Percentiles rank a stretch among this genome's conserved stretches.
Evolutionary conservation across 2,113 vertebrate species (phyloP).

Genomic region (Laterallus jamaicensis): DNA sequence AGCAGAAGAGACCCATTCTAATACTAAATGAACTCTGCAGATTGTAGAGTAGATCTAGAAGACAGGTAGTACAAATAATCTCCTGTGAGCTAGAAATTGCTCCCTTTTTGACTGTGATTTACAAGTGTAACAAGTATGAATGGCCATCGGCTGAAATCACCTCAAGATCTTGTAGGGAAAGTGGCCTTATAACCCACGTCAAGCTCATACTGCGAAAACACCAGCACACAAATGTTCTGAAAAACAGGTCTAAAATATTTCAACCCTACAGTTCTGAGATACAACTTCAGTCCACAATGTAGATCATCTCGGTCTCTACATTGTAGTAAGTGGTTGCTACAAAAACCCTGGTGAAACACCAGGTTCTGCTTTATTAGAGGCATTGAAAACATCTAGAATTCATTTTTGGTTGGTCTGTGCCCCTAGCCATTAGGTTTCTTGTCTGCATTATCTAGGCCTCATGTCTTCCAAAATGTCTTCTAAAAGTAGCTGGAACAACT

Average conservation of each 20-base stretch:
- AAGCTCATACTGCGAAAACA: background rate
- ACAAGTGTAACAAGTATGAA: background rate
- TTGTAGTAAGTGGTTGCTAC: background rate
- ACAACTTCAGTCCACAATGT: background rate
- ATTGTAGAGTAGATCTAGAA: background rate
- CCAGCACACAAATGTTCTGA: background rate
- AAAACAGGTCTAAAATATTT: background rate
- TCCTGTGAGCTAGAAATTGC: background rate
- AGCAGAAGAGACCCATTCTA: background rate
- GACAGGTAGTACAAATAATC: background rate
- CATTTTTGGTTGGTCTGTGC: background rate
- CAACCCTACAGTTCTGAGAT: background rate
- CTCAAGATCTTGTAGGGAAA: background rate
- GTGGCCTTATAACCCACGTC: background rate
- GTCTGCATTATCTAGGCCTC: background rate
- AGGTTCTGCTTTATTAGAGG: constrained; percentile 3
- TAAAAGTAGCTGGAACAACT: constrained; percentile 18
- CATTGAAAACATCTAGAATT: background rate
- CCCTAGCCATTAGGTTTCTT: background rate
- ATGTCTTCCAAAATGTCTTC: constrained; percentile 16
- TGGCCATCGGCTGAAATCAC: background rate
- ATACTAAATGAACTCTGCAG: background rate
- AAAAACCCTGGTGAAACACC: background rate
- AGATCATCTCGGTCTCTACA: background rate
- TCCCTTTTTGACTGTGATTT: background rate